Percentiles rank a stretch among this genome's conserved stretches.
Evolutionary conservation across 2,888 invertebrate genomes (phyloP).

Genomic region (Athetis lepigone): DNA sequence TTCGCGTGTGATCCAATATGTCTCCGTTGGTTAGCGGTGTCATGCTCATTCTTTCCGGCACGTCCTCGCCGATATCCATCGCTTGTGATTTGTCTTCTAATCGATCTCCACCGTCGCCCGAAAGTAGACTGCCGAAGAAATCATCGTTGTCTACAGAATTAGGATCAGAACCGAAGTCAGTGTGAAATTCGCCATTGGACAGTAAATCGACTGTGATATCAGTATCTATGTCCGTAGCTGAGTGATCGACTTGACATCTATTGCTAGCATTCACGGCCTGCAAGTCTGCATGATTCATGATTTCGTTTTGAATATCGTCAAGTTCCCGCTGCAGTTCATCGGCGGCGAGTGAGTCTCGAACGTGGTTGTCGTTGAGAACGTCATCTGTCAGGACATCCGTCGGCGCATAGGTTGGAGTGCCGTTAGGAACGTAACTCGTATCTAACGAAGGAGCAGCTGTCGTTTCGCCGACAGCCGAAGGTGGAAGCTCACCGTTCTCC

Average conservation of each 20-base stretch:
- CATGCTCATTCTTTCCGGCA: slow-evolving; percentile 80
- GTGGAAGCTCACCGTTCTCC: slow-evolving; percentile 97
- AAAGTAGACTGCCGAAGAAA: slow-evolving; percentile 82
- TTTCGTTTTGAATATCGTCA: slow-evolving; percentile 86
- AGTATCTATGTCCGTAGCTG: slow-evolving; percentile 75
- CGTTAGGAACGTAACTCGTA: slow-evolving; percentile 68
- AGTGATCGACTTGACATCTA: slow-evolving; percentile 68
- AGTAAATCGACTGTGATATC: slow-evolving; percentile 78
- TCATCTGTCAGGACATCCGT: slow-evolving; percentile 80
- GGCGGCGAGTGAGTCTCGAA: slow-evolving; percentile 80
- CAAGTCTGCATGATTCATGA: slow-evolving; percentile 83
- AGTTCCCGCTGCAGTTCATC: slow-evolving; percentile 85
- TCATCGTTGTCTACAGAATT: slow-evolving; percentile 80
- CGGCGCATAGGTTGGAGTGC: slow-evolving; percentile 76
- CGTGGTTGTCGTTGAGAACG: slow-evolving; percentile 76
- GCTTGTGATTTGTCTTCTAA: slow-evolving; percentile 75
- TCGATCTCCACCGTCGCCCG: slow-evolving; percentile 75
- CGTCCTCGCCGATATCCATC: slow-evolving; percentile 83
- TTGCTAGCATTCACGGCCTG: slow-evolving; percentile 71
- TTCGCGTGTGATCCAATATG: slow-evolving; percentile 80
- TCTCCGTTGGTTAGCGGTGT: slow-evolving; percentile 84
- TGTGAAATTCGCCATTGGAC: slow-evolving; percentile 77
- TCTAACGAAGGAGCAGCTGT: slow-evolving; percentile 86
- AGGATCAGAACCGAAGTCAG: slow-evolving; percentile 81
- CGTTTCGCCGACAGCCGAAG: slow-evolving; percentile 94